Evolutionary conservation across 1,140 invertebrate species (phyloP), one percentile per base, ranked within the genome.

Genomic region (Hesperophylax magnus): DNA sequence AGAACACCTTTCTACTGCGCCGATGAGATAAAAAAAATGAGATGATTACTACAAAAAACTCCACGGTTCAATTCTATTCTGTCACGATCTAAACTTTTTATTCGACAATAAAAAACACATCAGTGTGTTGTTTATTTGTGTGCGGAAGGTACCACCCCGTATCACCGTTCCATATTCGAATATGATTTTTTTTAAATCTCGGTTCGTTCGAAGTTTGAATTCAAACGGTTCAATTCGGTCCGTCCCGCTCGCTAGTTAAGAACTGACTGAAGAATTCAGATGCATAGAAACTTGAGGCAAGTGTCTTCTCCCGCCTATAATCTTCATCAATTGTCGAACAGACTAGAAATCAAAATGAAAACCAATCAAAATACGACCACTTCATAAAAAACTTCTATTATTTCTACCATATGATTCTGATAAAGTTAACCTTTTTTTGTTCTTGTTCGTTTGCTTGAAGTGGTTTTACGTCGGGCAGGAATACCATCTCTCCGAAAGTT

Each of bases 121-220:
- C 11, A 47, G 39, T 47, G 39, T 14, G 8, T 47, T 22, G 20
- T 67, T 18, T 34, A 17, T 34, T 69, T 27, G 31, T 39, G 31
- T 24, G 65, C 65, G 65, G 52, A 20, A 53, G 39, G 52, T 72
- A 53, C 69, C 69, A 27, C 27, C 22, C 18, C 69, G 20, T 9
- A 54, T 72, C 69, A 72, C 15, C 27, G 52, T 72, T 72, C 69
- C 69, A 72, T 72, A 72, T 72, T 69, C 52, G 52, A 72, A 24
- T 53, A 22, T 72, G 22, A 54, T 20, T 72, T 72, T 72, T 72
- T 54, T 27, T 17, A 20, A 17, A n/a, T 22, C 52, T 69, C 69
- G 47, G 69, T n/a, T 54, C 69, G 69, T 72, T 71, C 39, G 67
- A 71, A 53, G 53, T 72, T 72, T 54, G 47, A 53, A 27, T 3